Percentiles rank a stretch among this genome's conserved stretches.
phyloP scores from a whole-genome alignment of 2,113 vertebrate genomes.

The Barbus barbus region DNA sequence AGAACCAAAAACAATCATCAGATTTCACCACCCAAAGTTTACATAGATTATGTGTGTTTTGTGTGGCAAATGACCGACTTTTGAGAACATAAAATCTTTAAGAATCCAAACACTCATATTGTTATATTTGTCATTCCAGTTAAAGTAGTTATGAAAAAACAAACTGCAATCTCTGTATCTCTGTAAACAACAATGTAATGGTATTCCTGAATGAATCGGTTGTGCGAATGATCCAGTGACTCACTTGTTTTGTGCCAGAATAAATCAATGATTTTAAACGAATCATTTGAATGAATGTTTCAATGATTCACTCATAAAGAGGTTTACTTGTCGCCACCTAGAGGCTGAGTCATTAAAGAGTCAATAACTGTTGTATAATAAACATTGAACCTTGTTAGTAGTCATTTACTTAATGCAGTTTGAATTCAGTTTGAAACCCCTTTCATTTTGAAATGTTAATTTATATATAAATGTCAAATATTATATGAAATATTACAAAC shows the following conservation, averaged over 20 bases:
- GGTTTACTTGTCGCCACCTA: not conserved
- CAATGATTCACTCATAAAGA: not conserved
- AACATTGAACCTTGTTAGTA: not conserved
- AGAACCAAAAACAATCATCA: not conserved
- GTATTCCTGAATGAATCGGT: not conserved
- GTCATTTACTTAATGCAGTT: not conserved
- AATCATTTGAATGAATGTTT: too few relatives aligned
- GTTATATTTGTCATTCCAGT: not conserved
- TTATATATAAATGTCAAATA: too few relatives aligned
- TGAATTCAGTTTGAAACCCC: too few relatives aligned
- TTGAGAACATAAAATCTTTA: not conserved
- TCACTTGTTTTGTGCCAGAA: too few relatives aligned
- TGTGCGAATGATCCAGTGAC: not conserved
- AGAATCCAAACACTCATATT: not conserved
- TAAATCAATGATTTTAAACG: too few relatives aligned
- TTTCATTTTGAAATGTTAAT: too few relatives aligned
- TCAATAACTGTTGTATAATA: not conserved
- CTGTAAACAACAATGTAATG: not conserved
- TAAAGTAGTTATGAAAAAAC: not conserved
- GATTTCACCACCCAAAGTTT: not conserved
- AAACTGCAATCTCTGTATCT: not conserved
- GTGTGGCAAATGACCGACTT: not conserved
- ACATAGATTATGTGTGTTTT: not conserved
- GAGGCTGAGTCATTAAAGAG: not conserved
- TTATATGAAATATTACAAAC: too few relatives aligned